A percentile compares a stretch with the other conserved stretches of the same genome.
Conservation (phyloP, 2,888 invertebrate species). For the Copidosoma aretas region DNA sequence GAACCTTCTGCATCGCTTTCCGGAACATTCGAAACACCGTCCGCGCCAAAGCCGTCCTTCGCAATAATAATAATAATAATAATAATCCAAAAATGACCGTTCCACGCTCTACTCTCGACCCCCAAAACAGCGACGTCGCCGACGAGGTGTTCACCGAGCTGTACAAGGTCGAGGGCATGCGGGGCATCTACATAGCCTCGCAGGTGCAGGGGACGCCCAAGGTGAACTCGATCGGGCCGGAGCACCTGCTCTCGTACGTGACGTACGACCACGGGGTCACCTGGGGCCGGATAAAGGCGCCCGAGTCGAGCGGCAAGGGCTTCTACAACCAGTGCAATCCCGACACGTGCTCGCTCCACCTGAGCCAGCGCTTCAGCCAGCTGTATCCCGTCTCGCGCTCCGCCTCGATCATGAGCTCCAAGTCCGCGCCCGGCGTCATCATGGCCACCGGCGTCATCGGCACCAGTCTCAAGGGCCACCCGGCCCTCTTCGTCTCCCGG, state of each 20-base stretch:
- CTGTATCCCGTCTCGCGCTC: conserved; percentile 82
- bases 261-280: conserved; percentile 87
- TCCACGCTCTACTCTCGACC: too few species aligned
- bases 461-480: conserved; percentile 78
- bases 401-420: conserved; percentile 82
- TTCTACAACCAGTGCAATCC: conserved; percentile 72
- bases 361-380: conserved; percentile 85
- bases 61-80: too few species aligned
- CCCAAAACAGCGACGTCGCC: conserved; percentile 70
- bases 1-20: too few species aligned
- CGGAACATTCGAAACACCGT: too few species aligned
- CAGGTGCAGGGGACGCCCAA: conserved; percentile 70
- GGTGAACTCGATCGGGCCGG: conserved; percentile 69
- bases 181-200: conserved; percentile 90
- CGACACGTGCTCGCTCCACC: conserved; percentile 79
- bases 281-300: conserved; percentile 80
- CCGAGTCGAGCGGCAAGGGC: conserved; percentile 73
- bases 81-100: too few species aligned
- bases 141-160: conserved; percentile 87
- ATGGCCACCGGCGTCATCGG: conserved; percentile 86
- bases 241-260: conserved; percentile 79
- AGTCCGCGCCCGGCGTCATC: conserved; percentile 87
- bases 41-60: too few species aligned
- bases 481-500: conserved; percentile 79
- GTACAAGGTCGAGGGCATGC: conserved; percentile 84